phyloP scores from a whole-genome alignment of 2,888 invertebrate genomes.

The Tenthredo mesomela region DNA sequence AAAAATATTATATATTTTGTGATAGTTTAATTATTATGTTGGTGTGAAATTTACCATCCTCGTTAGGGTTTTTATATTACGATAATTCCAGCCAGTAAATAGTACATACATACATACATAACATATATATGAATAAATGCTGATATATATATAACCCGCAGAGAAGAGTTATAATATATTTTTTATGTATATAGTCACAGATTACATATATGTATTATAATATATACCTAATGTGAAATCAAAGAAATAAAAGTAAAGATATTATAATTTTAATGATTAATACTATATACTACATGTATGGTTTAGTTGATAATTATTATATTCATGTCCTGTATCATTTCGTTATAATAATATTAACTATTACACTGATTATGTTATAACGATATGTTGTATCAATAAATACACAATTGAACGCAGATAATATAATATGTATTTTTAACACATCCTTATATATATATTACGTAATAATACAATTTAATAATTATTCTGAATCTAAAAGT shows the following conservation, averaged over 20 bases:
- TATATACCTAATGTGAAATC: slow-evolving; percentile 39
- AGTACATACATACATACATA: no score
- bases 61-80: slow-evolving; percentile 19
- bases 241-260: slow-evolving; percentile 38
- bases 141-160: slow-evolving; percentile 21
- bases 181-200: slow-evolving; percentile 41
- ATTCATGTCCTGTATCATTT: background rate
- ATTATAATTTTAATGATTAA: background rate
- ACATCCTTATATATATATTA: background rate
- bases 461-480: background rate
- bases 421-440: background rate
- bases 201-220: slow-evolving; percentile 20
- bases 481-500: background rate
- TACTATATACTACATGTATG: background rate
- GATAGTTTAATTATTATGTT: no score
- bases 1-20: background rate
- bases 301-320: background rate
- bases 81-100: slow-evolving; percentile 14
- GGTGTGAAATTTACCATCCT: background rate
- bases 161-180: slow-evolving; percentile 41
- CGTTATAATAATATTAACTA: slow-evolving; percentile 23
- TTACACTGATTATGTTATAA: background rate
- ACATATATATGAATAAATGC: background rate
- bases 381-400: slow-evolving; percentile 5
- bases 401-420: background rate